A percentile compares a stretch with the other conserved stretches of the same genome.
phyloP scores from a whole-genome alignment of 2,888 invertebrate species.

The Hermodice carunculata region DNA sequence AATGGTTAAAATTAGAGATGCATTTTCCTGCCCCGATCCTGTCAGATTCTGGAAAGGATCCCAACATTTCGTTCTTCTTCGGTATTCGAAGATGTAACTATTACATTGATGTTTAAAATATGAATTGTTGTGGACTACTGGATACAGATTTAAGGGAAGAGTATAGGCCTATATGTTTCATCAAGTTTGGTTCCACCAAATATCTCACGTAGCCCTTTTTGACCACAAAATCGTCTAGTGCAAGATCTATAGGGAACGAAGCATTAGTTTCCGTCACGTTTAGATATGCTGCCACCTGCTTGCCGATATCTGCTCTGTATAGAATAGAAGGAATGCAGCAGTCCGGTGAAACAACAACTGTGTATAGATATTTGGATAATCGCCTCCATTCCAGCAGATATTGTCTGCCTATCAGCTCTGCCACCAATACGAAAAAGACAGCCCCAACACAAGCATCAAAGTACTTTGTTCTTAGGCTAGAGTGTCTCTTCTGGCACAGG shows the following conservation, averaged over 20 bases:
- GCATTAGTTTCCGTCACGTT: not conserved
- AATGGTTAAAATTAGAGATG: too few relatives aligned
- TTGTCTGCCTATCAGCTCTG: conserved; percentile 3
- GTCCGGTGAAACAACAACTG: conserved; percentile 8
- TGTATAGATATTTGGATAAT: conserved; percentile 7
- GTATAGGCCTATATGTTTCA: conserved; percentile 14
- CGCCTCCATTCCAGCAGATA: conserved; percentile 8
- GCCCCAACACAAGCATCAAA: too few relatives aligned
- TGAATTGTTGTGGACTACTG: conserved; percentile 8
- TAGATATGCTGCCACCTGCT: conserved; percentile 2
- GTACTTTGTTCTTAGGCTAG: too few relatives aligned
- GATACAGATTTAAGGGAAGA: conserved; percentile 8
- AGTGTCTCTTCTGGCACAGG: too few relatives aligned
- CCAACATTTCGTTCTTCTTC: too few relatives aligned
- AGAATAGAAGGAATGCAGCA: conserved; percentile 19
- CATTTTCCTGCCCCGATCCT: too few relatives aligned
- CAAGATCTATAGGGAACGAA: conserved; percentile 12
- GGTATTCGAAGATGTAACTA: too few relatives aligned
- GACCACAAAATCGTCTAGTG: conserved; percentile 13
- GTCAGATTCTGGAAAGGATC: too few relatives aligned
- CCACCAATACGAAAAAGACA: too few relatives aligned
- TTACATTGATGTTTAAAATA: too few relatives aligned
- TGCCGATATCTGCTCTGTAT: conserved; percentile 2
- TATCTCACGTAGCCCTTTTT: conserved; percentile 1
- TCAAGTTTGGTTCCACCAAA: conserved; percentile 15